Evolutionary conservation across 2,888 invertebrate species (phyloP), one percentile per base, ranked within the genome.

Genomic region (Malachius bipustulatus): DNA sequence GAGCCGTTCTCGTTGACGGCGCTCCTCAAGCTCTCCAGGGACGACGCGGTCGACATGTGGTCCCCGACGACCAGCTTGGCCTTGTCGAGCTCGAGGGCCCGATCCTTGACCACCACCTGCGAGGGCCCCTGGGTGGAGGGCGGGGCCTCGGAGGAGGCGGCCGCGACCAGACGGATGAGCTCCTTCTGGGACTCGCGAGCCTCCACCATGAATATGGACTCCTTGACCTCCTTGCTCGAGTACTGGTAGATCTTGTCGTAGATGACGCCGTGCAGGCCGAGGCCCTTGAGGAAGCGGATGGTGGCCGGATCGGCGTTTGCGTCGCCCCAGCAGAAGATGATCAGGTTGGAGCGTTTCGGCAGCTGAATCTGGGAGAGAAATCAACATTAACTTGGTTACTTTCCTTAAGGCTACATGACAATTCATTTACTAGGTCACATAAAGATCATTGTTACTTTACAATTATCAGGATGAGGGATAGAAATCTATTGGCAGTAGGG

Each of bases 291-390:
- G 55, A 79, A 76, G 52, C 78, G 77, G 36, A 94, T 88, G 1
- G 82, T 87, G 27, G 77, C 77, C 44, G 79, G 80, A 59, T 87
- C 82, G 51, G 93, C 91, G 57, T 90, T 89, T 52, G 93, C 90
- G 50, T 94, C 93, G 14, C 97, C 97, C 96, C 96, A 97, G 54
- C 91, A 91, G 63, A 97, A 97, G 42, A 93, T 76, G 3, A 93
- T 78, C 35, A 96, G 70, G 8, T 85, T 84, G 10, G 78, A 75
- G 49, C 82, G 75, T 47, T 78, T 81, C 2, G 83, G 88, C 44
- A 81, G 59, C 50, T 80, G 75, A 8, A 90, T 78, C 78, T 79
- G 55, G 26, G 52, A 51, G 38, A 39, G 30, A 16, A 26, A 29
- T 10, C 16, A 26, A 30, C 26, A 26, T 26, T 24, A 24, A 24